These are phyloP conservation scores for Selenia dentaria DNA, from an alignment of 2,888 invertebrate genomes.

Conservation along the genomic window DNA sequence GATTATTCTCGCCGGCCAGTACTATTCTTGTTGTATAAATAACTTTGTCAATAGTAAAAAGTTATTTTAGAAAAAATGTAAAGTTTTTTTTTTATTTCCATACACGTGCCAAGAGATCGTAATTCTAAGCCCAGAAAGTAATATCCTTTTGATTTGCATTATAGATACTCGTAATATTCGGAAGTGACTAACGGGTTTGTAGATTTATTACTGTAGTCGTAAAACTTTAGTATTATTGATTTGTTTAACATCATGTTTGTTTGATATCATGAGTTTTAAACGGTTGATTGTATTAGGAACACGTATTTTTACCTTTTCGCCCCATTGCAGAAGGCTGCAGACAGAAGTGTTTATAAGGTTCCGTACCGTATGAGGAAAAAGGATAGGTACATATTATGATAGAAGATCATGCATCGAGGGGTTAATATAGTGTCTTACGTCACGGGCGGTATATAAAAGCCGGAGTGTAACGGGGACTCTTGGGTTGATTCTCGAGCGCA, in stretches of 20 bases:
- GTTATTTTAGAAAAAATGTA: constrained; percentile 4
- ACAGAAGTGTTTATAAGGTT: too few species aligned
- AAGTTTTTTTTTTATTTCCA: constrained; percentile 28
- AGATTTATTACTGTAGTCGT: background rate
- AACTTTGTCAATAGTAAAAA: constrained; percentile 5
- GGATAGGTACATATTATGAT: too few species aligned
- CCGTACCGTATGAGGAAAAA: too few species aligned
- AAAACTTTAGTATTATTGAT: background rate
- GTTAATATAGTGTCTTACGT: too few species aligned
- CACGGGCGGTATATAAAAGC: too few species aligned
- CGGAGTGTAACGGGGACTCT: too few species aligned
- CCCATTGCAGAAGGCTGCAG: too few species aligned
- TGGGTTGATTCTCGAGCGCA: too few species aligned
- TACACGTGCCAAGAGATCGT: constrained; percentile 48
- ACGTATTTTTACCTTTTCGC: too few species aligned
- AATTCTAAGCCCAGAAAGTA: constrained; percentile 39
- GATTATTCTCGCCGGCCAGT: constrained; percentile 7
- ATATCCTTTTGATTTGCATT: constrained; percentile 53
- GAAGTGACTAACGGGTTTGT: constrained; percentile 39
- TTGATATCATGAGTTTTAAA: too few species aligned
- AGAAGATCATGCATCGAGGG: too few species aligned
- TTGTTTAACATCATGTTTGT: background rate
- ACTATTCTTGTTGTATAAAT: background rate
- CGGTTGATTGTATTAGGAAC: too few species aligned
- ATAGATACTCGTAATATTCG: constrained; percentile 54